Conservation (phyloP, 2,888 invertebrate genomes). For the Caenorhabditis sp. region DNA sequence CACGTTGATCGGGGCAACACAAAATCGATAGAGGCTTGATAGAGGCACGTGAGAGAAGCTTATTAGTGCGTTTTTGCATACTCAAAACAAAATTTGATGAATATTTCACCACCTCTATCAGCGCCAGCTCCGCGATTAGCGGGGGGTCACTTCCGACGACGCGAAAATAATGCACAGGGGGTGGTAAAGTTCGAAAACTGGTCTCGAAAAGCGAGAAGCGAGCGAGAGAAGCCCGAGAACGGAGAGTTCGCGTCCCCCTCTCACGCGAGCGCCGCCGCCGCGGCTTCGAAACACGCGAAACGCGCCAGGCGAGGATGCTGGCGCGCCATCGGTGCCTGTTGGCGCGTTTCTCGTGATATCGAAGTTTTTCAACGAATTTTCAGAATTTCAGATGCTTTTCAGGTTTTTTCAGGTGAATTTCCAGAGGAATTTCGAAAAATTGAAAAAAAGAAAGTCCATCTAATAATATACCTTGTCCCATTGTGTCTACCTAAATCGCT, state of each 20-base stretch:
- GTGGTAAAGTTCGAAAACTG: background rate
- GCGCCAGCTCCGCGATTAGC: too few species aligned
- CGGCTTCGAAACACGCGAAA: background rate
- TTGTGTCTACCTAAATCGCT: background rate
- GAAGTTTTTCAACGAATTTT: background rate
- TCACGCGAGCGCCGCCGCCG: background rate
- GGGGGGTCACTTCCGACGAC: too few species aligned
- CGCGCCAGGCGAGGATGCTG: background rate
- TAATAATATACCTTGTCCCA: conserved; percentile 27
- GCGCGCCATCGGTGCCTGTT: conserved; percentile 2
- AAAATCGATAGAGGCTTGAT: too few species aligned
- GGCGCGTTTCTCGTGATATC: conserved; percentile 16
- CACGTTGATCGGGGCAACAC: too few species aligned
- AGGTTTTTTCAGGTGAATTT: too few species aligned
- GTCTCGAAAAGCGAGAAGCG: conserved; percentile 7
- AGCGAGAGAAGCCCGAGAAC: background rate
- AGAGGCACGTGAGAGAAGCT: too few species aligned
- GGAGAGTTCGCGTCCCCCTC: conserved; percentile 35
- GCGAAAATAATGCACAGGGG: background rate
- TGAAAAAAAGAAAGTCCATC: too few species aligned
- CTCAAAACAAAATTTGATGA: too few species aligned
- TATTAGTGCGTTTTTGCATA: too few species aligned
- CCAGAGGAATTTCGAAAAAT: background rate
- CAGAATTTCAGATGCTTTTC: too few species aligned
- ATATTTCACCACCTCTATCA: too few species aligned